A percentile compares a stretch with the other conserved stretches of the same genome.
Evolutionary conservation across 2,888 invertebrate genomes (phyloP).

Genomic region (Anticlea derivata): DNA sequence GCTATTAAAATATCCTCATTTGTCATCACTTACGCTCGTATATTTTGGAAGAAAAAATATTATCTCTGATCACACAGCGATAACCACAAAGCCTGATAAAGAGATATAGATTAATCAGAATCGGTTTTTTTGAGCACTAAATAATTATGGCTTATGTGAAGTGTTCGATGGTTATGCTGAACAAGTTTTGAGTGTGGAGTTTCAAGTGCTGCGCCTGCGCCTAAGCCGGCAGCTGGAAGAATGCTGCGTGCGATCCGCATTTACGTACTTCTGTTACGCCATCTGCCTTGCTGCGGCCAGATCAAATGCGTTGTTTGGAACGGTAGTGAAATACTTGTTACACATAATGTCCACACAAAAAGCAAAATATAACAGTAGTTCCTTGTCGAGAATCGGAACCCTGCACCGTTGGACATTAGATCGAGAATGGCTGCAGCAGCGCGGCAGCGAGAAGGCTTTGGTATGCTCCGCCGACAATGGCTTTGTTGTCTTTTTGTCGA

Average conservation of each 20-base stretch:
- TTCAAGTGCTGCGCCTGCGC: not conserved
- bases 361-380: slow-evolving; percentile 45
- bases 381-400: slow-evolving; percentile 46
- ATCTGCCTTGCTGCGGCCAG: slow-evolving; percentile 50
- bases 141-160: slow-evolving; percentile 4
- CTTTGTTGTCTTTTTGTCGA: slow-evolving; percentile 75
- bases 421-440: slow-evolving; percentile 43
- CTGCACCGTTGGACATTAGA: slow-evolving; percentile 50
- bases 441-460: slow-evolving; percentile 43
- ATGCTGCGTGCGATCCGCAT: slow-evolving; percentile 41
- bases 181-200: not conserved
- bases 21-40: slow-evolving; percentile 31
- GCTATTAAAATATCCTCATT: slow-evolving; percentile 33
- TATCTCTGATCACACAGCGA: slow-evolving; percentile 14
- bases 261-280: slow-evolving; percentile 53
- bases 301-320: slow-evolving; percentile 68
- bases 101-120: slow-evolving; percentile 24
- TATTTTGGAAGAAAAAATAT: slow-evolving; percentile 18
- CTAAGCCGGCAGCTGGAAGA: slow-evolving; percentile 21
- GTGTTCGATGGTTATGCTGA: not conserved
- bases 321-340: slow-evolving; percentile 69
- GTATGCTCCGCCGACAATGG: slow-evolving; percentile 59
- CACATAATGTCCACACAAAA: slow-evolving; percentile 55
- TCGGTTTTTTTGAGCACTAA: slow-evolving; percentile 14
- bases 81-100: slow-evolving; percentile 28